These are phyloP conservation scores for Poicephalus meyeri DNA, from an alignment of 2,113 vertebrate species.

Conservation along the genomic window DNA sequence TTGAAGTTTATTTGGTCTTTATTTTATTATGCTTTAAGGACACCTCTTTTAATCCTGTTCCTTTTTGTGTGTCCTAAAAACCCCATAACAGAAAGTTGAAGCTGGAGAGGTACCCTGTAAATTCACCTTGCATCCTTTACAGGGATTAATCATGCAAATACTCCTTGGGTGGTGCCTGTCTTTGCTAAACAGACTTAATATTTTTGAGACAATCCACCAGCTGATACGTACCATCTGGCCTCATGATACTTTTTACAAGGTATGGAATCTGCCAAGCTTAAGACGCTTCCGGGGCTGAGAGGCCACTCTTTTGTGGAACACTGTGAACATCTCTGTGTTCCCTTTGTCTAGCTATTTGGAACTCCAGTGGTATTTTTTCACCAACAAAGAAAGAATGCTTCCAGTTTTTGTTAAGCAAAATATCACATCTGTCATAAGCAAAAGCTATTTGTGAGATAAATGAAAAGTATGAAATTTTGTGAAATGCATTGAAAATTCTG, in stretches of 20 bases:
- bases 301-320: not conserved
- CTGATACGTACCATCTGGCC: not conserved
- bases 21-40: not conserved
- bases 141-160: not conserved
- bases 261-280: not conserved
- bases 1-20: not conserved
- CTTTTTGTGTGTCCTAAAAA: not conserved
- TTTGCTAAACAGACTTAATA: not conserved
- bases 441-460: not conserved
- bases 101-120: not conserved
- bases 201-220: not conserved
- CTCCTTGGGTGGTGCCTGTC: not conserved
- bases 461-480: not conserved
- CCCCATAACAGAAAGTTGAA: not conserved
- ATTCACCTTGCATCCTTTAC: not conserved
- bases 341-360: not conserved
- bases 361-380: not conserved
- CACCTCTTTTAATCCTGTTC: not conserved
- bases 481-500: not conserved
- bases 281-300: not conserved
- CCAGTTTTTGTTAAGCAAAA: not conserved
- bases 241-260: not conserved
- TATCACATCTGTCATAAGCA: not conserved
- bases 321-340: not conserved
- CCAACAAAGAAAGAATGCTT: not conserved